These are phyloP conservation scores for Drosophila stalkeri DNA, from an alignment of 2,888 invertebrate species.

Conservation along the genomic window DNA sequence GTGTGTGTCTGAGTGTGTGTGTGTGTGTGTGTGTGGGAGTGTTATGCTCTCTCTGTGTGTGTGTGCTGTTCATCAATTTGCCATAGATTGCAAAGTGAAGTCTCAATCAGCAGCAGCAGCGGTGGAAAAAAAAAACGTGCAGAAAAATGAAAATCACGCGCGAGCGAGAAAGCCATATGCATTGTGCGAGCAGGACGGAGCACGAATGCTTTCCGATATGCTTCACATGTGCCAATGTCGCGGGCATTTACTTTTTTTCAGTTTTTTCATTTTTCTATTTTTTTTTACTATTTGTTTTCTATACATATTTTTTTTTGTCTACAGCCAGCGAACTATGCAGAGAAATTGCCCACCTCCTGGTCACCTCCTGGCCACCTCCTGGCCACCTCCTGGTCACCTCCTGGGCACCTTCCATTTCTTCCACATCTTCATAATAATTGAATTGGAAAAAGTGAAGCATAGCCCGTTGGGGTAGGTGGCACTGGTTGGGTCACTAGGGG, in stretches of 20 bases:
- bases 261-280: background rate
- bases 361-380: background rate
- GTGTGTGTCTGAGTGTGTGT: constrained; percentile 30
- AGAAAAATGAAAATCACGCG: constrained; percentile 5
- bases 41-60: constrained; percentile 9
- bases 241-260: constrained; percentile 61
- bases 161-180: constrained; percentile 19
- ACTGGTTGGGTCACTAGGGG: background rate
- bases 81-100: constrained; percentile 77
- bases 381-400: background rate
- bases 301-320: constrained; percentile 9
- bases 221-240: constrained; percentile 66
- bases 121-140: background rate
- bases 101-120: constrained; percentile 64
- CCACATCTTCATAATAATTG: constrained; percentile 70
- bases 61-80: constrained; percentile 75
- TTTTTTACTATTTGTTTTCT: background rate
- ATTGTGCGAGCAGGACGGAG: constrained; percentile 28
- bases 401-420: constrained; percentile 7
- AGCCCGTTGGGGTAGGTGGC: background rate
- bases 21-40: constrained; percentile 25
- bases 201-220: constrained; percentile 49
- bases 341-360: background rate
- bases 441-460: constrained; percentile 70
- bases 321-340: constrained; percentile 40